Base-by-base conservation (phyloP, 2,888 invertebrate species). In the Leptura quadrifasciata region DNA sequence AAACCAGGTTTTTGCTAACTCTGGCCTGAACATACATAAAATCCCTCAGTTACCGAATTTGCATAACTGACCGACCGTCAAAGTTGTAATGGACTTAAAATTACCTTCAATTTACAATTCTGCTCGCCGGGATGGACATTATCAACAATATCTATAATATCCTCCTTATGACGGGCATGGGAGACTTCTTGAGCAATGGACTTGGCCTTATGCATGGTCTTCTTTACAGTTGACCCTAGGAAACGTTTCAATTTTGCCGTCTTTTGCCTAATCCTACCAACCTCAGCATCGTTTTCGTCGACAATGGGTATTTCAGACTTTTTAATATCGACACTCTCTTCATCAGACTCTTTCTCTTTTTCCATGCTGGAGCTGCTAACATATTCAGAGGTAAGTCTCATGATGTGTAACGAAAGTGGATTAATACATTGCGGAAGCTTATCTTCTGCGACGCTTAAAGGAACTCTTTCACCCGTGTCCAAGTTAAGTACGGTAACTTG, bases 381-480 rank as follows among this genome's bases (percentile, higher is more conserved):
- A 88, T 97, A 98, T 90, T 98, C 97, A 0, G 97, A 96, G 0
- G 97, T 97, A 74, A 97, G 91, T 76, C 97, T 92, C 94, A 98
- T 97, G 87, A 98, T 98, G 89, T 98, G 98, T 81, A 98, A 90
- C 20, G 97, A 97, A 75, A 98, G 91, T 3, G 98, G 98, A 91
- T 98, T 98, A 87, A 97, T 94, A 88, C 97, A 95, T 86, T 95
- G 94, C 0, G 97, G 97, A 80, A 97, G 90, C 89, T 97, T 97
- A 88, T 98, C 97, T 88, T 98, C 98, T 1, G 98, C 98, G 84
- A 96, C 95, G 87, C 97, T 97, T 76, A 98, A 91, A n/a, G 98
- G 97, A 83, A 98, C 95, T 82, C 95, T 93, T 89, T 98, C 98
- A 2, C 98, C 97, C 8, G 95, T 95, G 88, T 95, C 95, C 76